phyloP scores from a whole-genome alignment of 2,888 invertebrate species.

The Drosophila macrothrix region DNA sequence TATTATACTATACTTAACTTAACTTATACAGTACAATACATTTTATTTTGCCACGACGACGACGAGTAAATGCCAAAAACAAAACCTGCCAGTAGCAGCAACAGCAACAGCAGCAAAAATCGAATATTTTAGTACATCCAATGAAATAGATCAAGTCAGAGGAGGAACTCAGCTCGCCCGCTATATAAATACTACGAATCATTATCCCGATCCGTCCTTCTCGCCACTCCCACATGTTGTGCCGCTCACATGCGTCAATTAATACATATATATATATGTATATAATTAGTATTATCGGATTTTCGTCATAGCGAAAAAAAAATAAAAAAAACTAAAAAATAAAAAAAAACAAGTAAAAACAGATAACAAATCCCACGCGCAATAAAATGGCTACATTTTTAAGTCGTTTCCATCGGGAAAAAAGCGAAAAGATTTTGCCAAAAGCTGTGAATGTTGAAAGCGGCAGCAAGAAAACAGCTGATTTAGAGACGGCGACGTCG shows the following conservation, averaged over 20 bases:
- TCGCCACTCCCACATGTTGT: slow-evolving; percentile 3
- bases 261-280: slow-evolving; percentile 9
- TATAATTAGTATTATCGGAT: slow-evolving; percentile 41
- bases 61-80: slow-evolving; percentile 54
- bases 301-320: slow-evolving; percentile 30
- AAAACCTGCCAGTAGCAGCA: slow-evolving; percentile 32
- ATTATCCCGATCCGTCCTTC: slow-evolving; percentile 4
- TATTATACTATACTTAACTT: slow-evolving; percentile 54
- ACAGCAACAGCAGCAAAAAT: slow-evolving; percentile 40
- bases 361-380: slow-evolving; percentile 47
- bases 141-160: slow-evolving; percentile 61
- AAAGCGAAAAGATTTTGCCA: slow-evolving; percentile 81
- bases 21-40: slow-evolving; percentile 57
- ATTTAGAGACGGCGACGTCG: slow-evolving; percentile 44
- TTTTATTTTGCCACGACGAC: slow-evolving; percentile 7
- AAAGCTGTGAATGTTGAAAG: slow-evolving; percentile 55
- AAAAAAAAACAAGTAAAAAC: slow-evolving; percentile 6
- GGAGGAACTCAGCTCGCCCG: slow-evolving; percentile 17
- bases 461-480: slow-evolving; percentile 60
- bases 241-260: slow-evolving; percentile 9
- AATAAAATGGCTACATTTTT: slow-evolving; percentile 81
- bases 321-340: background rate
- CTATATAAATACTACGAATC: slow-evolving; percentile 5
- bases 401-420: slow-evolving; percentile 83
- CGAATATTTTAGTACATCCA: slow-evolving; percentile 48